A percentile compares a stretch with the other conserved stretches of the same genome.
Evolutionary conservation across 2,113 vertebrate species (phyloP).

Genomic region (Oceanites oceanicus): DNA sequence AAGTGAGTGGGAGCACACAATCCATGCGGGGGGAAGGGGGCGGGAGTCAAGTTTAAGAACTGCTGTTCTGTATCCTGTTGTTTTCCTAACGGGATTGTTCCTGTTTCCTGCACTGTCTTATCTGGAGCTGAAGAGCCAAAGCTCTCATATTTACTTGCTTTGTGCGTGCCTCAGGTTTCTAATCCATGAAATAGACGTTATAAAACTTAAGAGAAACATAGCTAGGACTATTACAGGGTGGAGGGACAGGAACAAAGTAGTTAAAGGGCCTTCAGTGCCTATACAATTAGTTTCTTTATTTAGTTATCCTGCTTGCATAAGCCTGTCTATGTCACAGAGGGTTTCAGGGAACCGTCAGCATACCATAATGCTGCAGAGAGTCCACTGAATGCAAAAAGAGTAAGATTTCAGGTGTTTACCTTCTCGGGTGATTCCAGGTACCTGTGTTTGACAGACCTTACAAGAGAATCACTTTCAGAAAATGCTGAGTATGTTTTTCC

Average conservation of each 20-base stretch:
- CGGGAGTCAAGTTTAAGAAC: not conserved
- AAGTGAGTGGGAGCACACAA: not conserved
- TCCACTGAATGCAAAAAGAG: not conserved
- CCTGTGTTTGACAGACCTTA: not conserved
- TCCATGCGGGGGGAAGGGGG: not conserved
- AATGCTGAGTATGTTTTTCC: not conserved
- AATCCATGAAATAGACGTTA: not conserved
- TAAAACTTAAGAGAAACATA: not conserved
- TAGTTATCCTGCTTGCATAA: not conserved
- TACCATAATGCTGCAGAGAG: not conserved
- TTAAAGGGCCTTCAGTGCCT: not conserved
- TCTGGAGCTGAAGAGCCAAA: slow-evolving; percentile 24
- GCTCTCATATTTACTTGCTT: not conserved
- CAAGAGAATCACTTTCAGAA: not conserved
- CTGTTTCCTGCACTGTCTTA: slow-evolving; percentile 58
- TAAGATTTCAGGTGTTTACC: not conserved
- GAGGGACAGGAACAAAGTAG: not conserved
- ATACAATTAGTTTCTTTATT: not conserved
- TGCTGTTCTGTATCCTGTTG: slow-evolving; percentile 56
- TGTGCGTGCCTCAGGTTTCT: not conserved
- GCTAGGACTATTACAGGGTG: not conserved
- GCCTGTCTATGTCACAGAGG: not conserved
- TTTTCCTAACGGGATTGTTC: slow-evolving; percentile 51
- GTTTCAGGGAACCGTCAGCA: not conserved
- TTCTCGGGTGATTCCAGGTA: not conserved